Evolutionary conservation across 37 sponge, comb jelly and placozoan genomes (phyloP).

Genomic region (Petrosia ficiformis): DNA sequence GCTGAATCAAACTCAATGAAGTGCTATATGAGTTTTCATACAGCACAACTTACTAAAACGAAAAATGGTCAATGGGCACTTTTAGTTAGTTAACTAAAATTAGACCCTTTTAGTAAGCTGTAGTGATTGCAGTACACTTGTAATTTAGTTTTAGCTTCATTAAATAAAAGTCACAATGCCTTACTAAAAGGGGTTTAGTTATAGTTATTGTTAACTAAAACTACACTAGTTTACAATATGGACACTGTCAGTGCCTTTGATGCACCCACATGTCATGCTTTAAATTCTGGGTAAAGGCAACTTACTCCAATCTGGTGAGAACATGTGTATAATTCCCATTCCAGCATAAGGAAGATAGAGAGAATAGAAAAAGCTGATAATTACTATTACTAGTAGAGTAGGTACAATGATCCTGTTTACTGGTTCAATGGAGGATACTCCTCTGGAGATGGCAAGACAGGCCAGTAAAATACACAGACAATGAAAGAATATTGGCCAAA

Average conservation of each 20-base stretch:
- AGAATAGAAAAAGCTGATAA: constrained; percentile 72
- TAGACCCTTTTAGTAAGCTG: not conserved
- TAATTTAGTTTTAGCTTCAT: too few relatives aligned
- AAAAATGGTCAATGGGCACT: not conserved
- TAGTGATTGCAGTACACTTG: too few relatives aligned
- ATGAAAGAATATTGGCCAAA: constrained; percentile 64
- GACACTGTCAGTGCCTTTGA: too few relatives aligned
- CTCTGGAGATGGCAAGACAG: constrained; percentile 48
- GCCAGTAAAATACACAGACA: constrained; percentile 29
- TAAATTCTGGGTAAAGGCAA: not conserved
- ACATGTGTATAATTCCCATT: constrained; percentile 72
- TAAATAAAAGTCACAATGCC: too few relatives aligned
- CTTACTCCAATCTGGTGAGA: constrained; percentile 82
- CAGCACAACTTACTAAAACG: too few relatives aligned
- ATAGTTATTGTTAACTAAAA: too few relatives aligned
- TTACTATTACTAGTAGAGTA: constrained; percentile 57
- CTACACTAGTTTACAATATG: too few relatives aligned
- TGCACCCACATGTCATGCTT: too few relatives aligned
- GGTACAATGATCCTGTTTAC: constrained; percentile 76
- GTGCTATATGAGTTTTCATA: too few relatives aligned
- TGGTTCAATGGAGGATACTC: constrained; percentile 80
- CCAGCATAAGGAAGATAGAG: constrained; percentile 67
- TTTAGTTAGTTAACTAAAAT: too few relatives aligned
- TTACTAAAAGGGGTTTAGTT: too few relatives aligned
- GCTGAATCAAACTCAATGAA: too few relatives aligned